phyloP scores from a whole-genome alignment of 1,140 invertebrate species.

The Ptiloglossa arizonensis region DNA sequence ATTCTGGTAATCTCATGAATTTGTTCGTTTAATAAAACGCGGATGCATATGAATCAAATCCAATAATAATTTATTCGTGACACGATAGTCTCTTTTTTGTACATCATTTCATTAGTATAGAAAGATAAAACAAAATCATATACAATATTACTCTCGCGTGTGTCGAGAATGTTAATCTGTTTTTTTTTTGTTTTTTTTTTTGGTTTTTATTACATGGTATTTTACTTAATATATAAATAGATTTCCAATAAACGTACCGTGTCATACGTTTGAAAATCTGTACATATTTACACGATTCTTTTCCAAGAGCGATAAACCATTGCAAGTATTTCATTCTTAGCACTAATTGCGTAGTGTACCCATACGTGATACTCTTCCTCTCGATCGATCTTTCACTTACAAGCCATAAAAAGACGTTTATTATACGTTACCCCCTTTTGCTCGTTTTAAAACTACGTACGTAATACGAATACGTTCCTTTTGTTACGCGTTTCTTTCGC shows the following conservation, averaged over 20 bases:
- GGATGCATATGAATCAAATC: slow-evolving; percentile 55
- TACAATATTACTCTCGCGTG: slow-evolving; percentile 41
- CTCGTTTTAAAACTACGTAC: slow-evolving; percentile 42
- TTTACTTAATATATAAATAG: slow-evolving; percentile 61
- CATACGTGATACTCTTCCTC: slow-evolving; percentile 59
- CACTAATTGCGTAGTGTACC: slow-evolving; percentile 53
- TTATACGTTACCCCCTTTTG: slow-evolving; percentile 50
- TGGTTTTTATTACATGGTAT: slow-evolving; percentile 42
- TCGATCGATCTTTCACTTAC: slow-evolving; percentile 37
- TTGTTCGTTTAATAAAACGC: slow-evolving; percentile 54
- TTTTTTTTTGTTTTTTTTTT: slow-evolving; percentile 11
- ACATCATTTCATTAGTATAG: slow-evolving; percentile 46
- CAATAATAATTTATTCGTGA: slow-evolving; percentile 67
- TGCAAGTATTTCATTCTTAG: slow-evolving; percentile 44
- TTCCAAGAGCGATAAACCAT: slow-evolving; percentile 50
- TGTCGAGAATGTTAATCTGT: slow-evolving; percentile 17
- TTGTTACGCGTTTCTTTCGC: slow-evolving; percentile 42
- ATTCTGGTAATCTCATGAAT: slow-evolving; percentile 13
- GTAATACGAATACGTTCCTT: slow-evolving; percentile 59
- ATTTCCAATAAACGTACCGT: slow-evolving; percentile 55
- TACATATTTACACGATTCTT: slow-evolving; percentile 72
- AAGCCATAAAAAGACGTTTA: slow-evolving; percentile 56
- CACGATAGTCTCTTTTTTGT: slow-evolving; percentile 51
- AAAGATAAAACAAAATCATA: slow-evolving; percentile 62
- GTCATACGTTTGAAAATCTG: slow-evolving; percentile 65